phyloP scores from a whole-genome alignment of 1,140 invertebrate species.

The Cylas formicarius region DNA sequence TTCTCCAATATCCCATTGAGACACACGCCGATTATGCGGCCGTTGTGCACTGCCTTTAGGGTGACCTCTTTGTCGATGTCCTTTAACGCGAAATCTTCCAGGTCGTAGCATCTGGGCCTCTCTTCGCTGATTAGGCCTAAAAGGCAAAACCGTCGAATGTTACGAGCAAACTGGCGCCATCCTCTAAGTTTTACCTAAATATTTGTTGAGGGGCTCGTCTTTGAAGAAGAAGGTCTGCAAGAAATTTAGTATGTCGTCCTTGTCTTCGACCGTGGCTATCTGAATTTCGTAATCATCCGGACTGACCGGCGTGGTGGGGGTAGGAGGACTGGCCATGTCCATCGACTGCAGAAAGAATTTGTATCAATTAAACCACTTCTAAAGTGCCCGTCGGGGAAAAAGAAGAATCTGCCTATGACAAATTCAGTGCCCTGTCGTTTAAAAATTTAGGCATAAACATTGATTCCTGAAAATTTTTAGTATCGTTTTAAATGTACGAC shows the following conservation, averaged over 20 bases:
- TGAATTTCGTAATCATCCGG: conserved; percentile 32
- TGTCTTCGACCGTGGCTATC: conserved; percentile 24
- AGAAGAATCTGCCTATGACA: no score
- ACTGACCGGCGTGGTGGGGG: conserved; percentile 32
- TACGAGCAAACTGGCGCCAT: no score
- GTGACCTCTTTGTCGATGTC: conserved; percentile 53
- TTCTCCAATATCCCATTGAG: conserved; percentile 37
- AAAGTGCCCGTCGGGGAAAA: no score
- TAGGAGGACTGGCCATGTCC: conserved; percentile 24
- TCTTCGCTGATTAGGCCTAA: conserved; percentile 50
- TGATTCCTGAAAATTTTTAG: no score
- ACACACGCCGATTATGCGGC: conserved; percentile 53
- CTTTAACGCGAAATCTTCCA: conserved; percentile 57
- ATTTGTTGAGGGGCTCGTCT: conserved; percentile 64
- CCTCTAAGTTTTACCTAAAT: conserved; percentile 43
- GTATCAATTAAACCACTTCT: no score
- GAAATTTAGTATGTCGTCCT: conserved; percentile 27
- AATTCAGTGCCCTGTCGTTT: no score
- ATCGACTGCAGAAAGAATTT: no score
- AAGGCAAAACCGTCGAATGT: conserved; percentile 1
- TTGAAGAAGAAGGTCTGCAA: conserved; percentile 54
- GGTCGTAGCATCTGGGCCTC: conserved; percentile 54
- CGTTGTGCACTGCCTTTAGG: conserved; percentile 53
- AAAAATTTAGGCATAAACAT: no score
- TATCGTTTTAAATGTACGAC: no score